A percentile compares a stretch with the other conserved stretches of the same genome.
Conservation (phyloP, 2,888 invertebrate genomes). For the Dinocampus coccinellae region DNA sequence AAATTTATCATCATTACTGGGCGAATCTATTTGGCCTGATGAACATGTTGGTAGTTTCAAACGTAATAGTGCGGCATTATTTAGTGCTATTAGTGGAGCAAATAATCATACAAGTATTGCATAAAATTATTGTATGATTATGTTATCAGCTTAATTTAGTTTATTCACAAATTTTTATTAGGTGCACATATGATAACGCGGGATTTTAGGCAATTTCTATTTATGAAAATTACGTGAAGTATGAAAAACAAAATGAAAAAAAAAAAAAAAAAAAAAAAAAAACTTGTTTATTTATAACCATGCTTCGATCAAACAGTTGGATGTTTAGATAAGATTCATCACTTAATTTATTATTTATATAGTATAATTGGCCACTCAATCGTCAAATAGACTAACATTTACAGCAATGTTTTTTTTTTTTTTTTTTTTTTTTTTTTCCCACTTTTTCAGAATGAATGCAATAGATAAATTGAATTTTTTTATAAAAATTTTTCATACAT, state of each 20-base stretch:
- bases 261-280: not conserved
- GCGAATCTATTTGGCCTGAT: conserved; percentile 79
- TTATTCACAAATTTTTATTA: no score
- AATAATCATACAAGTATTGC: conserved; percentile 86
- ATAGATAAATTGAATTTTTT: conserved; percentile 9
- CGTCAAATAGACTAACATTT: not conserved
- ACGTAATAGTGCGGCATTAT: conserved; percentile 83
- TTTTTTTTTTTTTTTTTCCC: no score
- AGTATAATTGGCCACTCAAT: not conserved
- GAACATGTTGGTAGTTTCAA: conserved; percentile 76
- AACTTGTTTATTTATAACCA: not conserved
- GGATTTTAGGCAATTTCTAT: no score
- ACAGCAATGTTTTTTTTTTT: not conserved
- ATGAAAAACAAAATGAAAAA: not conserved
- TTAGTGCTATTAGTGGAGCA: conserved; percentile 84
- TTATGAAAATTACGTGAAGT: no score
- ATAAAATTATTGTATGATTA: conserved; percentile 66
- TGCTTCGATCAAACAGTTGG: not conserved
- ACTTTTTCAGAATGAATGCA: no score
- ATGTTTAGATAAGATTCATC: not conserved
- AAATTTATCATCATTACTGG: conserved; percentile 80
- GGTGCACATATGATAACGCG: no score
- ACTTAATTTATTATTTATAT: not conserved
- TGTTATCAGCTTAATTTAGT: not conserved
- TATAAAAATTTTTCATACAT: conserved; percentile 23